A percentile compares a stretch with the other conserved stretches of the same genome.
phyloP scores from a whole-genome alignment of 2,113 vertebrate species.

The Anser cygnoides region DNA sequence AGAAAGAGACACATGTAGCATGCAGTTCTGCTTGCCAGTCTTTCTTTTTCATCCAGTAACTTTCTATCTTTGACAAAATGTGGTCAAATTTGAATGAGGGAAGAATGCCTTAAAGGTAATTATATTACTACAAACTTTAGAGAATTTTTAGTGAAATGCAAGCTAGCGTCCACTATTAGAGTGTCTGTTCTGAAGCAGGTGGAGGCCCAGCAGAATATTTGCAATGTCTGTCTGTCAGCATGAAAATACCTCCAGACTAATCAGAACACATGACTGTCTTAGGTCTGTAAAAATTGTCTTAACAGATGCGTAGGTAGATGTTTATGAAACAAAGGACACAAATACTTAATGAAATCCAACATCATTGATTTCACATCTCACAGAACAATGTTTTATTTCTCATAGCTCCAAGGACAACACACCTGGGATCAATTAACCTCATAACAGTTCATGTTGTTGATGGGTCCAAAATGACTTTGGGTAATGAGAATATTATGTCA shows the following conservation, averaged over 20 bases:
- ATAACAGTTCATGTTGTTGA: constrained; percentile 68
- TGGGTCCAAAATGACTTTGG: constrained; percentile 57
- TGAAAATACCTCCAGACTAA: constrained; percentile 6
- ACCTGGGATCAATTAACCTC: constrained; percentile 66
- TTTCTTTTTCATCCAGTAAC: background rate
- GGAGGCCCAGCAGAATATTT: background rate
- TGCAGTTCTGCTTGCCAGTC: background rate
- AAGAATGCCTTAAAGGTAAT: background rate
- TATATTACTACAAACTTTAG: background rate
- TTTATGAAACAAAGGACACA: constrained; percentile 5
- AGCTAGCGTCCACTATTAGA: background rate
- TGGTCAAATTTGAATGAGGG: background rate
- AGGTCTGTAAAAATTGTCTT: background rate
- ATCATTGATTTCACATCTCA: constrained; percentile 6
- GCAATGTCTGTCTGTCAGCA: background rate
- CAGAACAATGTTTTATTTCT: constrained; percentile 57
- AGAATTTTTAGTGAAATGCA: background rate
- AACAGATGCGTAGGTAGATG: background rate
- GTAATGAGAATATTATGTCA: constrained; percentile 45
- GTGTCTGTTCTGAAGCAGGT: background rate
- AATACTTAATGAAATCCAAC: constrained; percentile 3
- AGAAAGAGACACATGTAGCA: background rate
- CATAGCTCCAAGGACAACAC: constrained; percentile 60
- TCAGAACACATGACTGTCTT: background rate
- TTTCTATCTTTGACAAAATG: background rate